Base-by-base conservation (phyloP, 2,113 vertebrate genomes). In the Cololabis saira region DNA sequence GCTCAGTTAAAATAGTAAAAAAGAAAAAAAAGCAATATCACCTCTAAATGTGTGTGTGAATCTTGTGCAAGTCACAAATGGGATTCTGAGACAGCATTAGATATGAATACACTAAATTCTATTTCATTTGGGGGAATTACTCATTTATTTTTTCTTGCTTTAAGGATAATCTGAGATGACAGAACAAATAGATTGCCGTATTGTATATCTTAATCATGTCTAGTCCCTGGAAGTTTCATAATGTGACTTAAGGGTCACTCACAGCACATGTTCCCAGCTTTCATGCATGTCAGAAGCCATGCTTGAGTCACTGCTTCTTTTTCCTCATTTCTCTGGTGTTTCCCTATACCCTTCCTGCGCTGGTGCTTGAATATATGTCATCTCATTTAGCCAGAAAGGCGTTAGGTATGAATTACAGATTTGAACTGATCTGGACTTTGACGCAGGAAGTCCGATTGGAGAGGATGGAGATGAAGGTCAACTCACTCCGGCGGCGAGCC, bases 401-500 rank as follows among this genome's bases (percentile, higher is more conserved):
- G 5, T 4, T 16, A 45, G 4, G 37, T 24, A 17, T 43, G 47
- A 73, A 61, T 60, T 1, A 37, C 45, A 51, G 21, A 64, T 47
- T 80, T 84, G 78, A 87, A 91, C 82, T 74, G 80, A 67, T 67
- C 44, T 41, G 55, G 64, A 81, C 52, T 80, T 48, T 67, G 44
- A 75, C 0, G 19, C 63, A 61, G 76, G 68, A 73, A 71, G 61
- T 67, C 69, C 67, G 73, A 53, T 33, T 2, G n/a, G 65, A 80
- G 70, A 79, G 78, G 82, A 82, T 80, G 44, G 47, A 71, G 81
- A 83, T 86, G 83, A 90, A 87, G 90, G 88, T 90, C 83, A 37
- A 47, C 72, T 86, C 74, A 82, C 70, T 72, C 60, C 15, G 52
- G 75, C 74, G 60, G 63, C 12, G 2, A 0, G 68, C 76, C 80